These are phyloP conservation scores for Siniperca chuatsi DNA, from an alignment of 2,113 vertebrate species.

Conservation along the genomic window DNA sequence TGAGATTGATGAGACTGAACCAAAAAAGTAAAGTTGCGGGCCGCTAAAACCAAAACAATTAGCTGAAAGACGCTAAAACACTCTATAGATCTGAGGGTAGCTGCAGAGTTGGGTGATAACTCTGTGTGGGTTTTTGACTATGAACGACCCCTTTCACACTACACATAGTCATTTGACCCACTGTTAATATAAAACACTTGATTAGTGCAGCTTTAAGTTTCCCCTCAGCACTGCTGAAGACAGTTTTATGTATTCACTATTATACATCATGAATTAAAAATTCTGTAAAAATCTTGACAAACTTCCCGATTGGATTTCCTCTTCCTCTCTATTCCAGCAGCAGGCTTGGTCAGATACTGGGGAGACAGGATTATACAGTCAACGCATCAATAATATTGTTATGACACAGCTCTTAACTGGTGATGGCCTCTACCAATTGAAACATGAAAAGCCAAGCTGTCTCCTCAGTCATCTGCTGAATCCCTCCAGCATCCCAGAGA, in stretches of 20 bases:
- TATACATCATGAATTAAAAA: conserved; percentile 11
- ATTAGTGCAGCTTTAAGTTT: conserved; percentile 1
- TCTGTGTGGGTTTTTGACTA: background rate
- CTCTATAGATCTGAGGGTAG: background rate
- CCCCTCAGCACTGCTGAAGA: background rate
- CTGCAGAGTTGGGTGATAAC: background rate
- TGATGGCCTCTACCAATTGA: conserved; percentile 54
- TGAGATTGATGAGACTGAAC: background rate
- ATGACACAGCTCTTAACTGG: conserved; percentile 67
- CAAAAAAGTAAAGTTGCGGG: background rate
- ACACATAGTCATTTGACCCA: background rate
- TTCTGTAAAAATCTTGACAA: conserved; percentile 48
- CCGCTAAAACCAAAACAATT: background rate
- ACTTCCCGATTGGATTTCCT: conserved; percentile 56
- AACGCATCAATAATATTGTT: conserved; percentile 72
- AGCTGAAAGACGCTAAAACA: background rate
- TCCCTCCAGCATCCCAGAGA: conserved; percentile 15
- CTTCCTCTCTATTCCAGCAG: conserved; percentile 57
- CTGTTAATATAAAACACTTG: background rate
- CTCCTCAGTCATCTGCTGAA: conserved; percentile 37
- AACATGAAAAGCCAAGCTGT: conserved; percentile 60
- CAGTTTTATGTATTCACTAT: conserved; percentile 5
- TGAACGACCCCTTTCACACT: background rate
- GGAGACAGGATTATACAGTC: conserved; percentile 72
- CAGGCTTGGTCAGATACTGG: conserved; percentile 61